These are phyloP conservation scores for Morpho achilles DNA, from an alignment of 2,888 invertebrate species.

Conservation along the genomic window DNA sequence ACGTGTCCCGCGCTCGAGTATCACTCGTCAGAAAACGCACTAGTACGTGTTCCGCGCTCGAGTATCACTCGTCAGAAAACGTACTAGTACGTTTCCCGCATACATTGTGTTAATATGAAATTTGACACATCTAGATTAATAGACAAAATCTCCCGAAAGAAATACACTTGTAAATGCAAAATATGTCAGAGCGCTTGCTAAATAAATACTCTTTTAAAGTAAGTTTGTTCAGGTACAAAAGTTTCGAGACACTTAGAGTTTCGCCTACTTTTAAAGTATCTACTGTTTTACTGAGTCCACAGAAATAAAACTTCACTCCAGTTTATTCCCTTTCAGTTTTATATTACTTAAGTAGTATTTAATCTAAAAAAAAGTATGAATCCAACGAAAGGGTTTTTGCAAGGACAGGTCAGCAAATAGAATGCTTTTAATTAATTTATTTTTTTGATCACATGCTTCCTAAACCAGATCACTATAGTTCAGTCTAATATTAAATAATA, in stretches of 20 bases:
- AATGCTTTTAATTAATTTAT: too few relatives aligned
- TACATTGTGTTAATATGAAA: not conserved
- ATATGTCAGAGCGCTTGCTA: conserved; percentile 9
- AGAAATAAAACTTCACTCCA: conserved; percentile 16
- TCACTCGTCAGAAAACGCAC: too few relatives aligned
- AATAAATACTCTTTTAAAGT: conserved; percentile 21
- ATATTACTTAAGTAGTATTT: conserved; percentile 3
- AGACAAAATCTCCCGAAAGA: not conserved
- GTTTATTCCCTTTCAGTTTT: conserved; percentile 6
- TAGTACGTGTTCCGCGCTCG: too few relatives aligned
- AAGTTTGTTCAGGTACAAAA: conserved; percentile 24
- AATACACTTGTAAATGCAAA: conserved; percentile 8
- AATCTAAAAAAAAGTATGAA: too few relatives aligned
- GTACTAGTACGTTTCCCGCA: too few relatives aligned
- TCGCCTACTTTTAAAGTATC: conserved; percentile 18
- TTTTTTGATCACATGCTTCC: too few relatives aligned
- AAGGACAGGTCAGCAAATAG: too few relatives aligned
- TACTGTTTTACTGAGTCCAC: conserved; percentile 22
- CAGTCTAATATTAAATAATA: too few relatives aligned
- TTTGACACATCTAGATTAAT: conserved; percentile 2
- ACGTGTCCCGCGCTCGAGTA: too few relatives aligned
- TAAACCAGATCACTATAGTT: too few relatives aligned
- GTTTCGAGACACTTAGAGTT: conserved; percentile 17
- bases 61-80: too few relatives aligned
- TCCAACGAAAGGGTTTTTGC: too few relatives aligned